phyloP scores from a whole-genome alignment of 2,888 invertebrate genomes.

The Spilosoma lubricipeda region DNA sequence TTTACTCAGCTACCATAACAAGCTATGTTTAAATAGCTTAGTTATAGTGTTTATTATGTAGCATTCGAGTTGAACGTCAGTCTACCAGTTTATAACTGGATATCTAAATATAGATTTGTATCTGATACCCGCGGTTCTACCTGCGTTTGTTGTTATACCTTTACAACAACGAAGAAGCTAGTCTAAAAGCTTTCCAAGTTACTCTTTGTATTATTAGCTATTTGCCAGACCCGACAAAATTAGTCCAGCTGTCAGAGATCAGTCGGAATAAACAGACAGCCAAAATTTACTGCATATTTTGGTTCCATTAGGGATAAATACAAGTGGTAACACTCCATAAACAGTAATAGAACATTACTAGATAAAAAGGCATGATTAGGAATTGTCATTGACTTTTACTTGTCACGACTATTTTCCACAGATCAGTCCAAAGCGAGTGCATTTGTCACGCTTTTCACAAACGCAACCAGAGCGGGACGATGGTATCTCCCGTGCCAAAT shows the following conservation, averaged over 20 bases:
- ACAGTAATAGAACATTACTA: neutral
- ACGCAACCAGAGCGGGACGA: constrained; percentile 78
- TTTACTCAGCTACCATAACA: neutral
- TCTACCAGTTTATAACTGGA: neutral
- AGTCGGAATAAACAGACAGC: too few relatives aligned
- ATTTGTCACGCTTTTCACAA: constrained; percentile 80
- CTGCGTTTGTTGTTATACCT: too few relatives aligned
- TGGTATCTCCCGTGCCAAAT: constrained; percentile 69
- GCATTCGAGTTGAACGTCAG: neutral
- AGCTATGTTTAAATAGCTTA: neutral
- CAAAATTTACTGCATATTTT: too few relatives aligned
- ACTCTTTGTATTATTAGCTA: too few relatives aligned
- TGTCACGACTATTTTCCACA: constrained; percentile 55
- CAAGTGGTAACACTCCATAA: too few relatives aligned
- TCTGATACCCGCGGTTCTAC: neutral
- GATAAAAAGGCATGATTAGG: constrained; percentile 17
- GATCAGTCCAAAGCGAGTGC: constrained; percentile 53
- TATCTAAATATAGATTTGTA: neutral
- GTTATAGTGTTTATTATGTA: neutral
- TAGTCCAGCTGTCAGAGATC: too few relatives aligned
- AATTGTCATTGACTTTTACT: constrained; percentile 51
- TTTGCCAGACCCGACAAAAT: too few relatives aligned
- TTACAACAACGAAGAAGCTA: too few relatives aligned
- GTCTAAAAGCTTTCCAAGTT: too few relatives aligned
- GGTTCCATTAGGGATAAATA: too few relatives aligned